Evolutionary conservation across 1,140 invertebrate species (phyloP).

Genomic region (Cydia splendana): DNA sequence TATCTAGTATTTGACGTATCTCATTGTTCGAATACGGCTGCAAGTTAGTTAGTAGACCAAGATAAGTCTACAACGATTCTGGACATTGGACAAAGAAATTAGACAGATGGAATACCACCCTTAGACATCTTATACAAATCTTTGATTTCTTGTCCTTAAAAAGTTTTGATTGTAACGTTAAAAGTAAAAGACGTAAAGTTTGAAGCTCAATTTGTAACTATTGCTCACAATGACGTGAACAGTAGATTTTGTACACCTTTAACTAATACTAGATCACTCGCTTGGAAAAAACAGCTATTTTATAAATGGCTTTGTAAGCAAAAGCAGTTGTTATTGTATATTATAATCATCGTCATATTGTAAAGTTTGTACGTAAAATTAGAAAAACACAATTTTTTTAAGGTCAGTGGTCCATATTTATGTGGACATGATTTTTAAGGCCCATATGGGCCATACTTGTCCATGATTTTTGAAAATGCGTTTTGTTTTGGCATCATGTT

Average conservation of each 20-base stretch:
- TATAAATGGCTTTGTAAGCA: not conserved
- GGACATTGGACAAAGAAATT: too few species aligned
- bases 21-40: too few species aligned
- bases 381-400: not conserved
- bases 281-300: not conserved
- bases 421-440: too few species aligned
- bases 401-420: not conserved
- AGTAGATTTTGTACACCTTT: conserved; percentile 29
- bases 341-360: not conserved
- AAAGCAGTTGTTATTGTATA: not conserved
- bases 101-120: too few species aligned
- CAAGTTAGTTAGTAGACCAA: too few species aligned
- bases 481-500: too few species aligned
- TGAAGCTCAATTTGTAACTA: conserved; percentile 40
- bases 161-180: conserved; percentile 5
- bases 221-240: conserved; percentile 36
- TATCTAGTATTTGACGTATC: too few species aligned
- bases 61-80: too few species aligned
- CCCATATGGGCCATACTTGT: too few species aligned
- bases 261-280: not conserved
- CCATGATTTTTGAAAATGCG: too few species aligned
- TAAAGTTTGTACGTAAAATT: conserved; percentile 5
- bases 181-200: conserved; percentile 32
- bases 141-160: not conserved
- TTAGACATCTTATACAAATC: not conserved